phyloP scores from a whole-genome alignment of 2,797 vertebrate species.

The Carapus acus region DNA sequence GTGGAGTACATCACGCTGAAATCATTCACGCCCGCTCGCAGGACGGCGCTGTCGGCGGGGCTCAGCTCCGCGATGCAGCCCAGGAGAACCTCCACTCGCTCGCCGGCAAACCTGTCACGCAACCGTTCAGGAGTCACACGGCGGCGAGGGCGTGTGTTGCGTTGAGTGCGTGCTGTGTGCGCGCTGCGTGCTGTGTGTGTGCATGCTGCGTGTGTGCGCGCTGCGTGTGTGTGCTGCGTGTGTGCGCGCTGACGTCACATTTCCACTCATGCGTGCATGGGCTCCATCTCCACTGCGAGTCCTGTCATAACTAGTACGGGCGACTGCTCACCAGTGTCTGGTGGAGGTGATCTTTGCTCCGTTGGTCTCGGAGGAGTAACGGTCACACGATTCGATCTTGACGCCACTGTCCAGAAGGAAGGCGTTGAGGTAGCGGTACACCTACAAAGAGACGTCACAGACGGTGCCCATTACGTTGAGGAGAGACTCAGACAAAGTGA shows the following conservation, averaged over 20 bases:
- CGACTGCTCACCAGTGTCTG: constrained; percentile 75
- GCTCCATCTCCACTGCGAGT: too few relatives aligned
- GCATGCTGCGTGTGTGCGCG: too few relatives aligned
- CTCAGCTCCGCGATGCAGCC: constrained; percentile 89
- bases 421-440: constrained; percentile 85
- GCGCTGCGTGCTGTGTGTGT: too few relatives aligned
- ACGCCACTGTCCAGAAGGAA: constrained; percentile 91
- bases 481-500: too few relatives aligned
- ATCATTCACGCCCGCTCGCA: constrained; percentile 85
- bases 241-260: background rate
- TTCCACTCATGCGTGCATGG: too few relatives aligned
- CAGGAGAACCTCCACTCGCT: constrained; percentile 85
- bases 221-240: too few relatives aligned
- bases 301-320: background rate
- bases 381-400: constrained; percentile 81
- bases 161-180: too few relatives aligned
- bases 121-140: constrained; percentile 2
- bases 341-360: constrained; percentile 89
- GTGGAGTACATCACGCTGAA: constrained; percentile 97
- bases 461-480: background rate
- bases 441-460: constrained; percentile 57
- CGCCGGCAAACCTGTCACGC: constrained; percentile 77
- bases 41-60: constrained; percentile 78
- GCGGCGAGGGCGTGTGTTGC: too few relatives aligned
- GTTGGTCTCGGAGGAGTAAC: constrained; percentile 90